These are phyloP conservation scores for Phyto melanocephala DNA, from an alignment of 2,888 invertebrate genomes.

Conservation along the genomic window DNA sequence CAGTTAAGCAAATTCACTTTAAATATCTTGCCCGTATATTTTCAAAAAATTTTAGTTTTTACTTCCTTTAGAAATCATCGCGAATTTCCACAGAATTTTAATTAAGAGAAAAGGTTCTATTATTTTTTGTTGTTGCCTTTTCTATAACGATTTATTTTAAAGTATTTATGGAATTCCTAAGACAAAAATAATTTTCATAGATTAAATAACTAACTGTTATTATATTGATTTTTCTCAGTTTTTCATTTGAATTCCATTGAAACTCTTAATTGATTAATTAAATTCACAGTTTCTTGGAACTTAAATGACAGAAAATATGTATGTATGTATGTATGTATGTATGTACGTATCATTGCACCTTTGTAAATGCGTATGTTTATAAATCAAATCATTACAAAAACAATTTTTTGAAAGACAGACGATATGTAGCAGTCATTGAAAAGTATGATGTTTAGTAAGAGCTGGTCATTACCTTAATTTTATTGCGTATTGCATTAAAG, in stretches of 20 bases:
- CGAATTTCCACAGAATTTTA: conserved; percentile 27
- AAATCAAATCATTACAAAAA: no score
- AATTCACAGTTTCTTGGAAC: not conserved
- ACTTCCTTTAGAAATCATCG: not conserved
- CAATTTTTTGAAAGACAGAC: no score
- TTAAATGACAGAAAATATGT: not conserved
- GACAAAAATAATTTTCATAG: not conserved
- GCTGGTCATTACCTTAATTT: no score
- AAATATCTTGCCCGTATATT: not conserved
- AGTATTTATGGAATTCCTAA: not conserved
- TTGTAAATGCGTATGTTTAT: no score
- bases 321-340: not conserved
- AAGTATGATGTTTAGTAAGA: no score
- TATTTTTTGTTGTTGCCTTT: not conserved
- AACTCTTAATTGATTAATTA: not conserved
- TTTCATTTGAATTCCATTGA: conserved; percentile 17
- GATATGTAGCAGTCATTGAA: no score
- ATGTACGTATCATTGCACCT: no score
- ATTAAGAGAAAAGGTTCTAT: not conserved
- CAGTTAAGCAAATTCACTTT: not conserved
- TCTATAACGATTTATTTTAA: no score
- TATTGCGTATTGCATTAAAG: no score
- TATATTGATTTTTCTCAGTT: conserved; percentile 24
- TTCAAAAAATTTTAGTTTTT: not conserved
- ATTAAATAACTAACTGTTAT: conserved; percentile 11